A percentile compares a stretch with the other conserved stretches of the same genome.
These are phyloP conservation scores for Thaleichthys pacificus DNA, from an alignment of 2,797 vertebrate species.

Conservation along the genomic window DNA sequence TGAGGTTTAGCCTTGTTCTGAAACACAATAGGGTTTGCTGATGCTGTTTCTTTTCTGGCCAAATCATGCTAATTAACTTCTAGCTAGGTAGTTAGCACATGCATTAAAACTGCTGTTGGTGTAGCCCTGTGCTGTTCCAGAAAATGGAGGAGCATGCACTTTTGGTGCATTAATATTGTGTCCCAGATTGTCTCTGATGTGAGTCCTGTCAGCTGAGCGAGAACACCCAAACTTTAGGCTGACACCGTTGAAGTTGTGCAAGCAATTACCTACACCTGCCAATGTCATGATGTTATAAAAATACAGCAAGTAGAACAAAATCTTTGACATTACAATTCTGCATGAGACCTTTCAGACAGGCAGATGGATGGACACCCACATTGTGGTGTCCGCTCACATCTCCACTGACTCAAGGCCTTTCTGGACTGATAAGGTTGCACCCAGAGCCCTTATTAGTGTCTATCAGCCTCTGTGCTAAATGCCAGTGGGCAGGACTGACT, in stretches of 20 bases:
- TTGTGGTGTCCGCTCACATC: slow-evolving; percentile 50
- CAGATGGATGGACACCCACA: slow-evolving; percentile 38
- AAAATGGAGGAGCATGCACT: too few species aligned
- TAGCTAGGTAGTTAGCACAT: too few species aligned
- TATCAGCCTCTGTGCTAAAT: slow-evolving; percentile 61
- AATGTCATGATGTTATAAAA: background rate
- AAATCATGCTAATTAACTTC: too few species aligned
- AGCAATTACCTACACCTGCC: background rate
- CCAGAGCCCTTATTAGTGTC: slow-evolving; percentile 65
- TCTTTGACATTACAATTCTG: background rate
- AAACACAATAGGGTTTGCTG: too few species aligned
- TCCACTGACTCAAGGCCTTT: slow-evolving; percentile 54
- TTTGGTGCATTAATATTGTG: too few species aligned
- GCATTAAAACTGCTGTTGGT: too few species aligned
- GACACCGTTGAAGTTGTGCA: background rate
- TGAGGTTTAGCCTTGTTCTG: too few species aligned
- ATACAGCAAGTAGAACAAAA: background rate
- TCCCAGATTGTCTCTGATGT: too few species aligned
- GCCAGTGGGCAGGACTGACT: slow-evolving; percentile 58
- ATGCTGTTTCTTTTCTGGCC: too few species aligned
- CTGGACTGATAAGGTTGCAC: slow-evolving; percentile 51
- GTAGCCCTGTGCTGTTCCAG: too few species aligned
- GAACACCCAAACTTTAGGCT: background rate
- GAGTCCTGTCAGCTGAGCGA: background rate
- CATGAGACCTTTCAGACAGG: slow-evolving; percentile 41